Conservation (phyloP, 2,113 vertebrate genomes). For the Pontoporia blainvillei region DNA sequence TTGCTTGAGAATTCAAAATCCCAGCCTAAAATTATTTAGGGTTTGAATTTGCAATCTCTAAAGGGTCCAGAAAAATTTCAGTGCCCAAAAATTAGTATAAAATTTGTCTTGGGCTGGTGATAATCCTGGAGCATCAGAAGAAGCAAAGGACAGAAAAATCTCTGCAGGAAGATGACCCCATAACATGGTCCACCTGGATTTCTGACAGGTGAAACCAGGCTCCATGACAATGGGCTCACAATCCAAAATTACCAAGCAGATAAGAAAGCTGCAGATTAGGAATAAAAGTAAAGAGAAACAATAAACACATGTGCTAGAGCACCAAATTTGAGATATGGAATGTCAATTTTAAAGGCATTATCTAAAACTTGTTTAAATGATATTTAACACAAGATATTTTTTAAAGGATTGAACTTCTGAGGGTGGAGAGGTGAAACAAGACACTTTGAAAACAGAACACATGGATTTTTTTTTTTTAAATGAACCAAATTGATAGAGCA, state of each 20-base stretch:
- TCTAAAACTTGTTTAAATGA: background rate
- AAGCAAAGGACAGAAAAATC: background rate
- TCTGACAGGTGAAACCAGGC: background rate
- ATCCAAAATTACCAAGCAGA: too few species aligned
- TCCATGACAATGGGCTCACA: accelerated
- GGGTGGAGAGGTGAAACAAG: background rate
- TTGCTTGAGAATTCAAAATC: background rate
- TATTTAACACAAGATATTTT: background rate
- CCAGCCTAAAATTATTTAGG: too few species aligned
- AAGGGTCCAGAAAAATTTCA: background rate
- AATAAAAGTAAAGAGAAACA: background rate
- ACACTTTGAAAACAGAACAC: background rate
- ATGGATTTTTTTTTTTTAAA: background rate
- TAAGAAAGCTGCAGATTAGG: background rate
- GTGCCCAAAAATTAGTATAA: background rate
- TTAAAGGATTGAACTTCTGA: background rate
- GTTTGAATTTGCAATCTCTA: background rate
- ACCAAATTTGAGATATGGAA: background rate
- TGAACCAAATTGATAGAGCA: background rate
- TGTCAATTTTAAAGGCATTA: background rate
- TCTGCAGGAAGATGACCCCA: background rate
- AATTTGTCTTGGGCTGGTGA: background rate
- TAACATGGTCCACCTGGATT: too few species aligned
- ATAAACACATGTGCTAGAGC: background rate
- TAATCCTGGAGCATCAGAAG: background rate